Conservation (phyloP, 1,140 invertebrate genomes). For the Philotrypesis tridentata region DNA sequence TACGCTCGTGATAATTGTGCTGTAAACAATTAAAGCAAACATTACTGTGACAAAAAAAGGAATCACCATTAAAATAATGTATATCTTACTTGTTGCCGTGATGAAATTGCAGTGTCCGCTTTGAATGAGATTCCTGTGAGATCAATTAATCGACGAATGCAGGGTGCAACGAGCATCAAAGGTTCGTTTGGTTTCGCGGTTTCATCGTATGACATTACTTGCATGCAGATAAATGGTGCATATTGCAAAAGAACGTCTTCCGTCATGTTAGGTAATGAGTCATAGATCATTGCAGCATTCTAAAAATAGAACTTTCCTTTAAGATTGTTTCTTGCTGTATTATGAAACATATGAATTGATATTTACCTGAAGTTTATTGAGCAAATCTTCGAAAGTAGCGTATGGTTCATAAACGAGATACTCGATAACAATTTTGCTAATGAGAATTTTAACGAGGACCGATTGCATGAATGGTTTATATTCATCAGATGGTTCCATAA, state of each 20-base stretch:
- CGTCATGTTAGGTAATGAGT: slow-evolving; percentile 70
- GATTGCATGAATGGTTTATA: slow-evolving; percentile 83
- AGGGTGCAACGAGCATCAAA: slow-evolving; percentile 82
- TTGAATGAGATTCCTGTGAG: slow-evolving; percentile 84
- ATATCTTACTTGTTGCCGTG: neutral
- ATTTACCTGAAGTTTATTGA: slow-evolving; percentile 75
- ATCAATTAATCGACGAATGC: slow-evolving; percentile 85
- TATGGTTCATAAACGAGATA: slow-evolving; percentile 82
- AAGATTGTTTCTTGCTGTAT: neutral
- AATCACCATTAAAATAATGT: neutral
- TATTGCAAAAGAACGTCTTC: slow-evolving; percentile 87
- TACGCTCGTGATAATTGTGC: neutral
- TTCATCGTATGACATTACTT: slow-evolving; percentile 84
- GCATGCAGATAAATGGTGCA: slow-evolving; percentile 89
- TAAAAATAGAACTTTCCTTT: neutral
- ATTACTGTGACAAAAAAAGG: neutral
- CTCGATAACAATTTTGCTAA: slow-evolving; percentile 88
- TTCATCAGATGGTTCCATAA: slow-evolving; percentile 79
- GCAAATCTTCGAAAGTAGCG: slow-evolving; percentile 86
- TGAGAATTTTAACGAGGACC: slow-evolving; percentile 84
- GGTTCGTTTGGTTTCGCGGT: slow-evolving; percentile 77
- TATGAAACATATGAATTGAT: slow-evolving; percentile 55
- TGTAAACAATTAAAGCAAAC: neutral
- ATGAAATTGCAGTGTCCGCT: neutral
- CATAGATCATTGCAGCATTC: neutral